Evolutionary conservation across 2,888 invertebrate genomes (phyloP), one percentile per base, ranked within the genome.

Genomic region (Pterostichus madidus): DNA sequence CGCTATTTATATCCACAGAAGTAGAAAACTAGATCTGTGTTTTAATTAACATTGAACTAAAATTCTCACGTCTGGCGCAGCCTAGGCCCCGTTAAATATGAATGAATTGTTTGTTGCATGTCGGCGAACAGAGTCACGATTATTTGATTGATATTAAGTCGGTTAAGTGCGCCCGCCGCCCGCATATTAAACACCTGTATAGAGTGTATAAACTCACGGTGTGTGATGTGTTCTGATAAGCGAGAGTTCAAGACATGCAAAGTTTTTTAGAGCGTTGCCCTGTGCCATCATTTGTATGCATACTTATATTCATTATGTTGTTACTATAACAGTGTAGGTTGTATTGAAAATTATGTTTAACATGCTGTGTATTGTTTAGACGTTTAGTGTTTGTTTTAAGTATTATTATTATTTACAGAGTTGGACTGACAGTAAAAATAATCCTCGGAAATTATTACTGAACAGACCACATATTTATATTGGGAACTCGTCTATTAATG

Each of bases 81-180:
- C 39, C 71, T 44, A 35, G 71, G n/a, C 44, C 44, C 46, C 44
- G 15, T 71, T 71, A 44, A 71, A 71, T 71, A 44, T 71, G 71
- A 71, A 71, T 71, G 71, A 71, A 71, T 71, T 13, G 71, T 64
- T 64, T 35, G 64, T 71, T 46, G 71, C 71, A 71, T 71, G 71
- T 44, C 17, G n/a, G 8, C 4, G 5, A 46, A 17, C 17, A 2
- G 8, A 15, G 15, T 46, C 71, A 17, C 39, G 46, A 44, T 44
- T 44, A 15, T 44, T 68, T 68, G 68, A 68, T 71, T 71, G 39
- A 44, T 44, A 8, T 11, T 15, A 71, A 17, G 46, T 71, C 15
- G 35, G 71, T 46, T 35, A 35, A 64, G 35, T 44, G 44, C 32
- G 4, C 11, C 8, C 15, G 11, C 24, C 32, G 35, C 64, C 71